Base-by-base conservation (phyloP, 2,113 vertebrate species). In the Pygoscelis antarcticus region DNA sequence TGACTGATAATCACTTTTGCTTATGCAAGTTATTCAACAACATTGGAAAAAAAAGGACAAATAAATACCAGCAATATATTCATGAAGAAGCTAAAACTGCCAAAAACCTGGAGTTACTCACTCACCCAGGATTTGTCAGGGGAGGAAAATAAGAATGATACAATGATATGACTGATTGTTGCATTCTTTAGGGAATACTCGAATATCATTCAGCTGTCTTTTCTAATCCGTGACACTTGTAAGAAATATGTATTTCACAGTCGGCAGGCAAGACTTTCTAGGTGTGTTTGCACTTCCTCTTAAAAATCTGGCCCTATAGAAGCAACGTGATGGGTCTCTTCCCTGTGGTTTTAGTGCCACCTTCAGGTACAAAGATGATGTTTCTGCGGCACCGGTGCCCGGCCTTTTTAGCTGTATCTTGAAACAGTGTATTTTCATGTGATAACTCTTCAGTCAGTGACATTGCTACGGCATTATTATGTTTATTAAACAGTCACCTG, bases 281-380 rank as follows among this genome's bases (percentile, higher is more conserved):
- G 29, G 17, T 66, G 22, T 34, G 7, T 36, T 71, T 22, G 8
- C 34, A 20, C 29, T 36, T 64, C 23, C 16, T 44, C 7, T 51
- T 30, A 23, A 87, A 90, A 61, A 23, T 18, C 34, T 62, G 40
- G 15, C 26, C 36, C 26, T 81, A 1, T 3, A 38, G 52, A 15
- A 79, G 38, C 38, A 47, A 4, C 5, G 17, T n/a, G 23, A 25
- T 57, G 18, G 30, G 8, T 47, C 46, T 80, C 34, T 75, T 84
- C 57, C 57, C 32, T 75, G 38, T 44, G 70, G 23, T 26, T 88
- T 79, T 75, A 93, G 87, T 94, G 95, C 92, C 96, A 90, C 70
- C 96, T 97, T 91, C 93, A 91, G 95, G 87, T 44, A 15, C 36
- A 49, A 34, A 54, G 58, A 29, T 26, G 44, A 42, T 23, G 65